Conservation (phyloP, 2,888 invertebrate genomes). For the Leptura quadrifasciata region DNA sequence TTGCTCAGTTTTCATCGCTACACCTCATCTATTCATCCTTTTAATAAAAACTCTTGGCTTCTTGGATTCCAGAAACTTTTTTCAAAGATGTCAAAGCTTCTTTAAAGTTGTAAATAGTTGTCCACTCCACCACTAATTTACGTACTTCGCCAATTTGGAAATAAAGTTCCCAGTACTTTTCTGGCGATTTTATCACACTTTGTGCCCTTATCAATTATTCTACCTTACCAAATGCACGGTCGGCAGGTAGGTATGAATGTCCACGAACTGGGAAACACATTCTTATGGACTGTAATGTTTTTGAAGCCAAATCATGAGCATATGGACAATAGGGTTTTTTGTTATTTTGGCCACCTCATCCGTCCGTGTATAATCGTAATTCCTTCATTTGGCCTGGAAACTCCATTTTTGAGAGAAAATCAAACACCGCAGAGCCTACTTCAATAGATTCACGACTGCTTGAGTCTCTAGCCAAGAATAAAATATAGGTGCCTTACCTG, state of each 20-base stretch:
- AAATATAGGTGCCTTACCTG: neutral
- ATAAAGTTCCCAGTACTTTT: constrained; percentile 16
- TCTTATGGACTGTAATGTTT: neutral
- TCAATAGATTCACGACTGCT: neutral
- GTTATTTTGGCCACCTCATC: neutral
- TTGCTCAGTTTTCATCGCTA: neutral
- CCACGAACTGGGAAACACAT: neutral
- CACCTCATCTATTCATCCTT: neutral
- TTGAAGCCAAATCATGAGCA: neutral
- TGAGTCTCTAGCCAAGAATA: neutral
- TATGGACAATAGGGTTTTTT: neutral
- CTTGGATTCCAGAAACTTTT: neutral
- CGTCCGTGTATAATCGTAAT: neutral
- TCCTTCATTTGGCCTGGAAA: neutral
- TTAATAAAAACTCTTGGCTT: constrained; percentile 10
- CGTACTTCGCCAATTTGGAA: constrained; percentile 16
- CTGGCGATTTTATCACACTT: constrained; percentile 21
- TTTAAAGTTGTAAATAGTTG: neutral
- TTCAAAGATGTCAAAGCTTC: neutral
- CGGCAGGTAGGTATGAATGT: neutral
- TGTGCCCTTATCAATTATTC: constrained; percentile 29
- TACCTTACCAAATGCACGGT: constrained; percentile 17
- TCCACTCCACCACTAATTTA: constrained; percentile 11
- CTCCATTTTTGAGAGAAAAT: neutral
- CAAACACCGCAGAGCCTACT: neutral